These are phyloP conservation scores for Harlomillsia oculata DNA, from an alignment of 1,140 invertebrate species.

Conservation along the genomic window DNA sequence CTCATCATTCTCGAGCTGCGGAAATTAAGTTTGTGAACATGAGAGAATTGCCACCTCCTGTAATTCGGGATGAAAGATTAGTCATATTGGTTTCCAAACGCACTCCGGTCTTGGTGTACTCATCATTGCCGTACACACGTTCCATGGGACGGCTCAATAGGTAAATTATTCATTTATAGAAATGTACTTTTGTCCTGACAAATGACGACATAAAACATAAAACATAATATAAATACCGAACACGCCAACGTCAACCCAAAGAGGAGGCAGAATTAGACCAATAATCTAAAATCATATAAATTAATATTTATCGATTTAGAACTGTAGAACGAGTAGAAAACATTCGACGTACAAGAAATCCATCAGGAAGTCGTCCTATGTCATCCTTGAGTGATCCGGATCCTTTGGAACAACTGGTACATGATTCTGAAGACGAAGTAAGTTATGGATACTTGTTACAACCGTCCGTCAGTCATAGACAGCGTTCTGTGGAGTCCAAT, in stretches of 20 bases:
- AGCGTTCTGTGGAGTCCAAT: neutral
- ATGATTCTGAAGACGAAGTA: constrained; percentile 43
- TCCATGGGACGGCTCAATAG: too few species aligned
- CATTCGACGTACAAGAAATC: constrained; percentile 61
- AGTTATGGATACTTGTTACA: constrained; percentile 76
- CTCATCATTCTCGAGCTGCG: constrained; percentile 45
- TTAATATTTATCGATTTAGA: neutral
- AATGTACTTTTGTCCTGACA: neutral
- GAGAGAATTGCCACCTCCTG: constrained; percentile 43
- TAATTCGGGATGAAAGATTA: constrained; percentile 64
- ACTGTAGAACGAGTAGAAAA: constrained; percentile 50
- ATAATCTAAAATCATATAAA: too few species aligned
- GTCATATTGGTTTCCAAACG: constrained; percentile 60
- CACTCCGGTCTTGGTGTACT: constrained; percentile 70
- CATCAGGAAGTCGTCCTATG: constrained; percentile 67
- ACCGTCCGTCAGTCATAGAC: constrained; percentile 41
- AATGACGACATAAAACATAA: too few species aligned
- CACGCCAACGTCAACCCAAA: too few species aligned
- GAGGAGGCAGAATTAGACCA: too few species aligned
- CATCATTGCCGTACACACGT: constrained; percentile 62
- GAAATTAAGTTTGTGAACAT: constrained; percentile 48
- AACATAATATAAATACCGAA: too few species aligned
- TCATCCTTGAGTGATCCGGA: constrained; percentile 74
- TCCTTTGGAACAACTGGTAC: constrained; percentile 66
- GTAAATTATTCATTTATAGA: neutral